phyloP scores from a whole-genome alignment of 2,113 vertebrate genomes.

The Gallinago undulata region DNA sequence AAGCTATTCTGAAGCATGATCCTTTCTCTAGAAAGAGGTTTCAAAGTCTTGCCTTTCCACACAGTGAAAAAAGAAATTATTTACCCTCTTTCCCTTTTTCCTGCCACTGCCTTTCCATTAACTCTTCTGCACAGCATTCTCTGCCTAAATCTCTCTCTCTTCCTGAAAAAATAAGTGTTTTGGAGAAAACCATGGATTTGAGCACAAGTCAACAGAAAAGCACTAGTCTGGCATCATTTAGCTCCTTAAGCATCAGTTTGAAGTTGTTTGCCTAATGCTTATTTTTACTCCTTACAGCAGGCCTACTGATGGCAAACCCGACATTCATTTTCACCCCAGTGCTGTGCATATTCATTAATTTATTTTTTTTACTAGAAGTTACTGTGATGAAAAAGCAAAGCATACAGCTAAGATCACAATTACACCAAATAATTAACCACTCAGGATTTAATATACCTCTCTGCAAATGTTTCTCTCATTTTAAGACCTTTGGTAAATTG shows the following conservation, averaged over 20 bases:
- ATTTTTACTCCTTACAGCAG: neutral
- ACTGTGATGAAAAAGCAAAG: neutral
- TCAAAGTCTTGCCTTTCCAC: neutral
- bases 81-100: neutral
- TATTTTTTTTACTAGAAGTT: neutral
- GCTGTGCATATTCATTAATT: neutral
- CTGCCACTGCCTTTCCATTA: neutral
- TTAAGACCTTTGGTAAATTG: neutral
- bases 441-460: neutral
- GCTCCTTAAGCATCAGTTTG: neutral
- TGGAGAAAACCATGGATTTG: neutral
- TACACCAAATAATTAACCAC: conserved; percentile 13
- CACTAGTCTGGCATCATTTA: neutral
- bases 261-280: neutral
- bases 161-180: neutral
- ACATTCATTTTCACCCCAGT: neutral
- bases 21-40: neutral
- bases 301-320: neutral
- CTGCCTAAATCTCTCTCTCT: neutral
- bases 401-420: neutral
- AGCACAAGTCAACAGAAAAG: neutral
- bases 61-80: neutral
- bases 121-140: neutral
- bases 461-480: neutral
- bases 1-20: neutral